Evolutionary conservation across 1,140 invertebrate genomes (phyloP), one percentile per base, ranked within the genome.

Genomic region (Penaeus vannamei): DNA sequence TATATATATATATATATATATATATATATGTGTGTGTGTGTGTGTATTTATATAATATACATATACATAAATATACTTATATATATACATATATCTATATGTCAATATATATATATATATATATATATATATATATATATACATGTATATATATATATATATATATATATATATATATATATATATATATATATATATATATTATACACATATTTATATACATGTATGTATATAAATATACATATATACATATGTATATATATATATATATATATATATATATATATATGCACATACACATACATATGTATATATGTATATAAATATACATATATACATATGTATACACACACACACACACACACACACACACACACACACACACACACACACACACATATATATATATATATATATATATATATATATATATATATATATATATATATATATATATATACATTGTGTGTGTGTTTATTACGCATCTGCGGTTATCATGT

Each of bases 1-100:
- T 23, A 69, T 23, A 69, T 23, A 69, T 23, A 69, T 23, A 19
- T 4, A 69, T 23, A 23, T 23, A 23, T 23, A 23, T 23, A 23
- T 23, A 69, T 23, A 19, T 23, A 69, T 23, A 23, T 4, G 23
- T 4, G 29, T 17, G 29, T 17, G 4, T 66, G 29, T 17, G 29
- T 66, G 29, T 66, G 29, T 66, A 66, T 66, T n/a, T 66, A 66
- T 66, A 66, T 66, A 66, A 69, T 23, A 69, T 23, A 69, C 32
- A 69, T 14, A 76, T 4, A 36, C 29, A 26, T 14, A 76, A 1
- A 76, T 3, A 5, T 5, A 20, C 8, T 32, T 14, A 26, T 4
- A 76, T 1, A 76, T 14, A 29, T 22, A 26, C 20, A 29, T 4
- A 72, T 19, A 72, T 72, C n/a, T 72, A n/a, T 72, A 72, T 66